Evolutionary conservation across 1,140 invertebrate species (phyloP), one percentile per base, ranked within the genome.

Genomic region (Bombus fervidus): DNA sequence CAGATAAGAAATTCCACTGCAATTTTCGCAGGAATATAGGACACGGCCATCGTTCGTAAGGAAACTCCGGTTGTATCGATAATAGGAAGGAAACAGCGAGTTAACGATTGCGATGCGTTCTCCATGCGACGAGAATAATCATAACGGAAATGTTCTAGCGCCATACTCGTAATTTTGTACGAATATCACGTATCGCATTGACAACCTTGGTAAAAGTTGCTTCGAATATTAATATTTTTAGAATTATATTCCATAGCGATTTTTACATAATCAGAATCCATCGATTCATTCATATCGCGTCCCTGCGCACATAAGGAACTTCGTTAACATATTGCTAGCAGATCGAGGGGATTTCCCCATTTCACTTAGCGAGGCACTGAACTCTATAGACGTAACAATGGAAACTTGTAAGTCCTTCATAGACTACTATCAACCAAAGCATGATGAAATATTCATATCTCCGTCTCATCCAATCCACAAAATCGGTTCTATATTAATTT

Each of bases 1-100:
- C 28, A 41, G 77, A 81, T 57, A 75, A 81, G 71, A 74, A 81
- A 57, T 15, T 74, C 25, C 18, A 22, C n/a, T 22, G 71, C 59
- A 59, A 81, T 53, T 81, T 85, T 73, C 59, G 53, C 28, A 2
- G 25, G 39, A 73, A 73, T 66, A 57, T 53, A 15, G 83, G 12
- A 25, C 82, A 53, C 18, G 47, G 18, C 6, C 47, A 53, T 22
- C 47, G 22, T 53, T 34, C 73, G 28, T 22, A 37, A 37, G 75
- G n/a, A 79, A 25, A 6, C 18, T 64, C 53, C 15, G 53, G 71
- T 69, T 75, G 59, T n/a, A 10, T 47, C 41, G 18, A 72, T 47
- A 37, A 79, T 62, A 79, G n/a, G 22, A 6, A 59, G 53, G 47
- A 15, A 31, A 18, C 25, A 12, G 47, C 66, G 9, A 59, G 31